Conservation (phyloP, 2,113 vertebrate genomes). For the Opisthocomus hoazin region DNA sequence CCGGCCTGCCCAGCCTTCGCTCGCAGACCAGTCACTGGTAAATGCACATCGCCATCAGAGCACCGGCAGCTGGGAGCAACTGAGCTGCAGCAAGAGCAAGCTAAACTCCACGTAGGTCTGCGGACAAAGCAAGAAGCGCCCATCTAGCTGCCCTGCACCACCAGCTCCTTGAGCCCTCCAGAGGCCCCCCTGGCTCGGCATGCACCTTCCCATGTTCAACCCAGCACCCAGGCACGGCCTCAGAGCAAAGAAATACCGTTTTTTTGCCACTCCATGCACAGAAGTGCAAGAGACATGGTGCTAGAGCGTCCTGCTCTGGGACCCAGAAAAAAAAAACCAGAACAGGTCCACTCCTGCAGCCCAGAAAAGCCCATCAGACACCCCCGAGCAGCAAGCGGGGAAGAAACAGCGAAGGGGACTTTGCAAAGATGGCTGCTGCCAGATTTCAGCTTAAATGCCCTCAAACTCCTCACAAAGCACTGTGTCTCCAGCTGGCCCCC, state of each 20-base stretch:
- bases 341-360: neutral
- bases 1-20: neutral
- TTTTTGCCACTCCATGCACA: neutral
- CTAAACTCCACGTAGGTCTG: fast-evolving
- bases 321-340: neutral
- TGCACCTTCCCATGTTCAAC: neutral
- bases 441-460: neutral
- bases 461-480: fast-evolving
- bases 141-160: neutral
- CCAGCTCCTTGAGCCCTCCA: neutral
- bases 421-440: neutral
- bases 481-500: neutral
- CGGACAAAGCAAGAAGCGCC: neutral
- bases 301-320: neutral
- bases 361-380: neutral
- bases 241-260: neutral
- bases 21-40: fast-evolving
- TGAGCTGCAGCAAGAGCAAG: neutral
- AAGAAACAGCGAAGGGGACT: neutral
- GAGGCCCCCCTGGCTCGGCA: neutral
- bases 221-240: fast-evolving
- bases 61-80: neutral
- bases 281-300: neutral
- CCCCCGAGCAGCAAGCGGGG: neutral
- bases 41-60: fast-evolving